Percentiles rank a stretch among this genome's conserved stretches.
Evolutionary conservation across 1,140 invertebrate genomes (phyloP).

Genomic region (Eriosoma lanigerum): DNA sequence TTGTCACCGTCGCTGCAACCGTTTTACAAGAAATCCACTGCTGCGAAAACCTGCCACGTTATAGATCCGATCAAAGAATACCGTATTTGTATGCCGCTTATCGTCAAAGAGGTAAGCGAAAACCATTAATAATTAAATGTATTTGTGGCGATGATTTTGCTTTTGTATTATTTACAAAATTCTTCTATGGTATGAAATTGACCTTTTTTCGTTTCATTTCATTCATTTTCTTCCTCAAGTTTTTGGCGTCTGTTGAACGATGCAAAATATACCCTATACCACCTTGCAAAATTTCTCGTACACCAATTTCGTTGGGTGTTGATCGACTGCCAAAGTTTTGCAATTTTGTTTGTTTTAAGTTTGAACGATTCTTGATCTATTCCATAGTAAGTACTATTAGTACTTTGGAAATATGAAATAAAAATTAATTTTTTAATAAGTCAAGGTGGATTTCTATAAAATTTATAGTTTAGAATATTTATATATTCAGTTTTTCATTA

Average conservation of each 20-base stretch:
- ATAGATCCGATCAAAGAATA: constrained; percentile 87
- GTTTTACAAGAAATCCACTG: too few species aligned
- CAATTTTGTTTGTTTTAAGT: too few species aligned
- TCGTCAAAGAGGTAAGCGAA: constrained; percentile 78
- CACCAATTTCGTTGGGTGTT: not conserved
- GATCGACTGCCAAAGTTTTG: not conserved
- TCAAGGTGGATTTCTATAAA: too few species aligned
- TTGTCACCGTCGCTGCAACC: not conserved
- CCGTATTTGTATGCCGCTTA: constrained; percentile 88
- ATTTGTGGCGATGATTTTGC: not conserved
- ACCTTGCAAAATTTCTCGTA: not conserved
- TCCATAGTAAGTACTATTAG: too few species aligned
- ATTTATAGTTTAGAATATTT: too few species aligned
- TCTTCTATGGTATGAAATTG: too few species aligned
- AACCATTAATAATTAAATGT: not conserved
- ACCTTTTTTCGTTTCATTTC: not conserved
- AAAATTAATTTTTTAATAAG: too few species aligned
- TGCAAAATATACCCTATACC: not conserved
- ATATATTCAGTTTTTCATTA: too few species aligned
- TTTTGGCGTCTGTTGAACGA: not conserved
- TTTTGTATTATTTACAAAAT: not conserved
- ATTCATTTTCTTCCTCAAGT: not conserved
- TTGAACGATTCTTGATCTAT: too few species aligned
- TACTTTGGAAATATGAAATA: too few species aligned
- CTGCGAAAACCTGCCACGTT: not conserved